phyloP scores from a whole-genome alignment of 1,140 invertebrate genomes.

The Ips typographus region DNA sequence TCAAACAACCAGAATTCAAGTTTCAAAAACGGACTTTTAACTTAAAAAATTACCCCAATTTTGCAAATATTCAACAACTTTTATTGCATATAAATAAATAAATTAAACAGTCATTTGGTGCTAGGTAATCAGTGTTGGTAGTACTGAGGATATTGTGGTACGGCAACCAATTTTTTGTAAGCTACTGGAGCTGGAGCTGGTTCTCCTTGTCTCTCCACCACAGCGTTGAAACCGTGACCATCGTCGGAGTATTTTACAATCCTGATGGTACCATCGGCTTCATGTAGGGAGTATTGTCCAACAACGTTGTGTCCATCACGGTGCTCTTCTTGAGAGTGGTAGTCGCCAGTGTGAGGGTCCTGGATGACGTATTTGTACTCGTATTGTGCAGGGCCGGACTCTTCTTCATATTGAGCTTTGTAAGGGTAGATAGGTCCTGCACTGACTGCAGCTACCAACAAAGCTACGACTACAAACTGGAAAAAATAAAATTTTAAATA shows the following conservation, averaged over 20 bases:
- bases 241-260: constrained; percentile 59
- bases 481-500: constrained; percentile 13
- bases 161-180: constrained; percentile 28
- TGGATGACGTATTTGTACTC: constrained; percentile 40
- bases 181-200: constrained; percentile 27
- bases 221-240: constrained; percentile 50
- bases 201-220: constrained; percentile 40
- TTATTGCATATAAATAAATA: no score
- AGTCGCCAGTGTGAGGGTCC: constrained; percentile 57
- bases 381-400: constrained; percentile 39
- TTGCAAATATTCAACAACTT: no score
- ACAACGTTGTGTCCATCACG: constrained; percentile 39
- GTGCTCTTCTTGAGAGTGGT: constrained; percentile 41
- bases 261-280: constrained; percentile 58
- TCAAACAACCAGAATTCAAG: no score
- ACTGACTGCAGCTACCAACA: constrained; percentile 18
- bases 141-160: no score
- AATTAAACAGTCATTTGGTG: no score
- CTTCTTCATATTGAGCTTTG: constrained; percentile 30
- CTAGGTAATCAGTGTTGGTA: no score
- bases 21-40: no score
- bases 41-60: no score
- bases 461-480: constrained; percentile 15
- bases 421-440: constrained; percentile 30
- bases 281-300: constrained; percentile 50